These are phyloP conservation scores for Tetrao urogallus DNA, from an alignment of 2,113 vertebrate species.

Conservation along the genomic window DNA sequence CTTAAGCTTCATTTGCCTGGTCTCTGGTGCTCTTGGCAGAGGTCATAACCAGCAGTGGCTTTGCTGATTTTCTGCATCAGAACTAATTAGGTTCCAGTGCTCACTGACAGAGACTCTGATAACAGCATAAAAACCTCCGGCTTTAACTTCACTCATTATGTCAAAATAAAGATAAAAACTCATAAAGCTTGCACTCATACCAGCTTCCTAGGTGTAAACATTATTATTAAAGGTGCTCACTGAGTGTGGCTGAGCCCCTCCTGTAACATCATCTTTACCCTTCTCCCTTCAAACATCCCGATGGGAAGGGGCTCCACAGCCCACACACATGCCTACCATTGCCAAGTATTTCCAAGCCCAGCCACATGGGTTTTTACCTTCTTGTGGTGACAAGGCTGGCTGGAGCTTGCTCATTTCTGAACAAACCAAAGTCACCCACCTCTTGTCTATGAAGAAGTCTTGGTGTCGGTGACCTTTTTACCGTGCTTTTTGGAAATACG, in stretches of 20 bases:
- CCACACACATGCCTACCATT: accelerated
- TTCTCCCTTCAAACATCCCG: neutral
- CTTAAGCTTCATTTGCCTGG: slow-evolving; percentile 81
- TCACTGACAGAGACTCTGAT: slow-evolving; percentile 71
- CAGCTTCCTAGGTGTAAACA: slow-evolving; percentile 10
- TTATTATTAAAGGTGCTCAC: slow-evolving; percentile 12
- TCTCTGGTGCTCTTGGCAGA: slow-evolving; percentile 79
- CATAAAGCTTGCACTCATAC: slow-evolving; percentile 35
- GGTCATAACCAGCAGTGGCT: slow-evolving; percentile 81
- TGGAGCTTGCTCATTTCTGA: accelerated
- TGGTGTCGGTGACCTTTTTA: slow-evolving; percentile 65
- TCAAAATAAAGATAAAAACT: slow-evolving; percentile 64
- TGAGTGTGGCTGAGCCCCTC: neutral
- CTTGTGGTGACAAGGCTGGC: neutral
- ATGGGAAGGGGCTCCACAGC: neutral
- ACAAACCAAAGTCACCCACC: neutral
- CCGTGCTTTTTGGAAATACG: slow-evolving; percentile 53
- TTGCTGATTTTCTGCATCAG: slow-evolving; percentile 81
- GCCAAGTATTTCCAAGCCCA: neutral
- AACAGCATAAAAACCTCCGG: slow-evolving; percentile 69
- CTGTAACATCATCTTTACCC: neutral
- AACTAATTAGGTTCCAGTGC: slow-evolving; percentile 81
- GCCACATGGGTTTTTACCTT: neutral
- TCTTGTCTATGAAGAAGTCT: neutral
- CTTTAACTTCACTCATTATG: slow-evolving; percentile 61